These are phyloP conservation scores for Cryptophagus acutangulus DNA, from an alignment of 2,888 invertebrate species.

Conservation along the genomic window DNA sequence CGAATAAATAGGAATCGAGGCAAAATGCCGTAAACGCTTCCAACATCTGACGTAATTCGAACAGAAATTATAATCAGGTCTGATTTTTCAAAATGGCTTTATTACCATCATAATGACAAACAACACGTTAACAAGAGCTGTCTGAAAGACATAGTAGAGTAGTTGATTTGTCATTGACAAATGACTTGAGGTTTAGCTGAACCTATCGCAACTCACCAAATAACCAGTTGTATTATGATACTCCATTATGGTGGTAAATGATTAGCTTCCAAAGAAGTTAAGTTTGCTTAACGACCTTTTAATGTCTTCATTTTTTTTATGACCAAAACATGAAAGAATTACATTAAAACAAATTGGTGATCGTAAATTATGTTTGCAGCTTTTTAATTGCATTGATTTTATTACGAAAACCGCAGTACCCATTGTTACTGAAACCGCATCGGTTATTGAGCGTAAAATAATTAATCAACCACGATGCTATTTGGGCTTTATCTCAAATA, in stretches of 20 bases:
- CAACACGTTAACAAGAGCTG: constrained; percentile 15
- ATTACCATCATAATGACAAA: constrained; percentile 17
- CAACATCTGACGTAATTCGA: too few species aligned
- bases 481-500: too few species aligned
- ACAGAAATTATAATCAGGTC: constrained; percentile 11
- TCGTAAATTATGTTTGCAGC: neutral
- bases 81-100: constrained; percentile 14
- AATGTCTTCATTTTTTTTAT: constrained; percentile 1
- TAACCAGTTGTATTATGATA: constrained; percentile 13
- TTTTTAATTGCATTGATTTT: constrained; percentile 23
- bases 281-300: constrained; percentile 7
- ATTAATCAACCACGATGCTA: too few species aligned
- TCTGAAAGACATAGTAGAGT: constrained; percentile 14
- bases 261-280: constrained; percentile 14
- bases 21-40: too few species aligned
- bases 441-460: constrained; percentile 1
- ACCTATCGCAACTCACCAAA: constrained; percentile 15
- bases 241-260: constrained; percentile 3
- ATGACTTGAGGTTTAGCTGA: constrained; percentile 12
- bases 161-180: constrained; percentile 15
- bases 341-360: neutral
- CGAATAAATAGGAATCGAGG: too few species aligned
- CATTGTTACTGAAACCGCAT: too few species aligned
- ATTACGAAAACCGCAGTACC: constrained; percentile 26
- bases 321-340: neutral